These are phyloP conservation scores for Apteryx mantelli DNA, from an alignment of 2,113 vertebrate species.

Conservation along the genomic window DNA sequence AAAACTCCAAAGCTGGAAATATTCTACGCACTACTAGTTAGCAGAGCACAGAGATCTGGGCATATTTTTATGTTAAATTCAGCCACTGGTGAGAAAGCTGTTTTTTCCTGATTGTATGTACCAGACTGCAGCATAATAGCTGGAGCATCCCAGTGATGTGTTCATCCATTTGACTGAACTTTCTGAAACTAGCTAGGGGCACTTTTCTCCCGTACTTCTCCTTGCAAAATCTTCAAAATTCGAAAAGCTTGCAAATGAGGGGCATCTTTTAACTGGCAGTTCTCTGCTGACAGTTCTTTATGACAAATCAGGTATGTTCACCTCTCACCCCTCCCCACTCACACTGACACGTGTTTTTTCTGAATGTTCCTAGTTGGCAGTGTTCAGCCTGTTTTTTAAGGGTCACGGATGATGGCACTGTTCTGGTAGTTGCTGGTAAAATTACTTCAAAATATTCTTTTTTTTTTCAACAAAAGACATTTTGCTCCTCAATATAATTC, in stretches of 20 bases:
- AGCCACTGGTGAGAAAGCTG: conserved; percentile 43
- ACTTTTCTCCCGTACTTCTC: not conserved
- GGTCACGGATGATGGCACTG: not conserved
- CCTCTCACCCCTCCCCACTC: not conserved
- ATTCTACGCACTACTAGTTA: not conserved
- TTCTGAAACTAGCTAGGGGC: conserved; percentile 7
- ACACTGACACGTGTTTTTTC: not conserved
- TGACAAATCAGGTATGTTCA: not conserved
- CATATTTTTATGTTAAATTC: not conserved
- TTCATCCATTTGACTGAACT: conserved; percentile 56
- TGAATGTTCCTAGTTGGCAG: not conserved
- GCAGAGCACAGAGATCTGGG: not conserved
- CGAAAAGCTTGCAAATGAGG: conserved; percentile 18
- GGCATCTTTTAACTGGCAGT: not conserved
- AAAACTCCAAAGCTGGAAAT: not conserved
- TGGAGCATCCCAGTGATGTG: conserved; percentile 12
- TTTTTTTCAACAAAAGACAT: not conserved
- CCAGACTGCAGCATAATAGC: conserved; percentile 20
- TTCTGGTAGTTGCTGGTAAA: not conserved
- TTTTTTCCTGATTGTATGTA: conserved; percentile 35
- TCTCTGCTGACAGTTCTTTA: not conserved
- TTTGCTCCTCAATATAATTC: not conserved
- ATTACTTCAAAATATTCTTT: not conserved
- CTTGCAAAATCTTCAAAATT: conserved; percentile 11
- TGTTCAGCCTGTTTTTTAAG: not conserved